Percentiles rank a stretch among this genome's conserved stretches.
Conservation (phyloP, 2,113 vertebrate species). For the Tursiops truncatus region DNA sequence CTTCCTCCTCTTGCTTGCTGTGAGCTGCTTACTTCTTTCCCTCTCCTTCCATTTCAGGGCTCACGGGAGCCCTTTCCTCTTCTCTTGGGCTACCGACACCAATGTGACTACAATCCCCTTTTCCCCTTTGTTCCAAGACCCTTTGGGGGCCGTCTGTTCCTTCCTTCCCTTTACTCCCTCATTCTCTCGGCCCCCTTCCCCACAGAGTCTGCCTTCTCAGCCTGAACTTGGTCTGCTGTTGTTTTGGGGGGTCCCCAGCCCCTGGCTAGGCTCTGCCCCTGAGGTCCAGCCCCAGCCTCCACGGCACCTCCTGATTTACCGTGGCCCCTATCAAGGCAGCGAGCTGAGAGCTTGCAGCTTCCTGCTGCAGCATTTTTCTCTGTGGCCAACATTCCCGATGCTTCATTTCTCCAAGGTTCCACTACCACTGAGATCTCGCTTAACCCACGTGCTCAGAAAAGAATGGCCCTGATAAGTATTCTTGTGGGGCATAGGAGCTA, state of each 20-base stretch:
- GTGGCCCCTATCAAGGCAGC: background rate
- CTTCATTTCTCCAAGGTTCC: constrained; percentile 11
- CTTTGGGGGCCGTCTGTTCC: background rate
- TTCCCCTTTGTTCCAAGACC: background rate
- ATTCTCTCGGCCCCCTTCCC: background rate
- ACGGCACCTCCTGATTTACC: background rate
- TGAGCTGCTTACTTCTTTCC: constrained; percentile 38
- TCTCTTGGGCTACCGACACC: background rate
- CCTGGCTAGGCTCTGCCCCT: background rate
- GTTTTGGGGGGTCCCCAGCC: background rate
- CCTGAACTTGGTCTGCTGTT: background rate
- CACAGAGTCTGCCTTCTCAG: background rate
- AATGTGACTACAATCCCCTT: background rate
- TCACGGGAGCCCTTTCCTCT: background rate
- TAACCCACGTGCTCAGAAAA: constrained; percentile 43
- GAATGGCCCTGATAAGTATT: background rate
- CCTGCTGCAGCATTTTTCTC: background rate
- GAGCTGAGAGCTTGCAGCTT: background rate
- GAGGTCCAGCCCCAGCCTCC: background rate
- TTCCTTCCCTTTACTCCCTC: background rate
- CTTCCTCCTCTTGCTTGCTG: constrained; percentile 73
- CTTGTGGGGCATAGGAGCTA: background rate
- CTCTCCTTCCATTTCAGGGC: background rate
- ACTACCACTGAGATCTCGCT: constrained; percentile 23
- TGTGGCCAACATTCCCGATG: background rate